A percentile compares a stretch with the other conserved stretches of the same genome.
phyloP scores from a whole-genome alignment of 2,113 vertebrate genomes.

The Eurystomus gularis region DNA sequence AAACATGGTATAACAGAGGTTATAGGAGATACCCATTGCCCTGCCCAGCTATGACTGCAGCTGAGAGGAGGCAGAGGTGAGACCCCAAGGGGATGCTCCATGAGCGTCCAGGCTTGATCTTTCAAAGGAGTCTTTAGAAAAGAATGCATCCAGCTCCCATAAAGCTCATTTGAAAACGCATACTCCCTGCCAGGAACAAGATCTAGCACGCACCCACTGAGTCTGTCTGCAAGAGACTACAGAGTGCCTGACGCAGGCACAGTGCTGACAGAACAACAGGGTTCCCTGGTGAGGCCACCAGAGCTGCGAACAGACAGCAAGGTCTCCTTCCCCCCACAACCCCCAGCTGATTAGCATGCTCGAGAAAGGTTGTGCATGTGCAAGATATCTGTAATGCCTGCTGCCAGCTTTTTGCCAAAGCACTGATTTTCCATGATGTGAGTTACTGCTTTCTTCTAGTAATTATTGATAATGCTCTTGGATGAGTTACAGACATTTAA shows the following conservation, averaged over 20 bases:
- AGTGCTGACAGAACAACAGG: not conserved
- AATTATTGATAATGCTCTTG: conserved; percentile 67
- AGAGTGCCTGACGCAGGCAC: not conserved
- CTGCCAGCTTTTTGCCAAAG: conserved; percentile 49
- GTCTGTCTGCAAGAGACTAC: not conserved
- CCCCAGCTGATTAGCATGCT: conserved; percentile 13
- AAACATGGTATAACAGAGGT: not conserved
- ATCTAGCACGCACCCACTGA: not conserved
- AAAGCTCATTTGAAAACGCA: not conserved
- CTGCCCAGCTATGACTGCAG: rapidly evolving
- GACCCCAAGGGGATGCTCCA: not conserved
- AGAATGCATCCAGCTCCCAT: not conserved
- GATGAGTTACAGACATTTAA: conserved; percentile 66
- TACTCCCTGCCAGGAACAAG: not conserved
- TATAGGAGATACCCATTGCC: not conserved
- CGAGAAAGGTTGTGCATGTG: conserved; percentile 18
- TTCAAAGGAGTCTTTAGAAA: not conserved
- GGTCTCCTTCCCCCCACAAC: not conserved
- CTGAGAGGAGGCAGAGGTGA: not conserved
- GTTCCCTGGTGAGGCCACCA: not conserved
- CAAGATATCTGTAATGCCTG: conserved; percentile 30
- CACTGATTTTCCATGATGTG: not conserved
- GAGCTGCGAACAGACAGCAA: conserved; percentile 5
- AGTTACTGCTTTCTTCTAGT: conserved; percentile 45
- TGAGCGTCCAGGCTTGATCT: not conserved